These are phyloP conservation scores for Mus spretus DNA, from an alignment of 2,797 vertebrate genomes.

Conservation along the genomic window DNA sequence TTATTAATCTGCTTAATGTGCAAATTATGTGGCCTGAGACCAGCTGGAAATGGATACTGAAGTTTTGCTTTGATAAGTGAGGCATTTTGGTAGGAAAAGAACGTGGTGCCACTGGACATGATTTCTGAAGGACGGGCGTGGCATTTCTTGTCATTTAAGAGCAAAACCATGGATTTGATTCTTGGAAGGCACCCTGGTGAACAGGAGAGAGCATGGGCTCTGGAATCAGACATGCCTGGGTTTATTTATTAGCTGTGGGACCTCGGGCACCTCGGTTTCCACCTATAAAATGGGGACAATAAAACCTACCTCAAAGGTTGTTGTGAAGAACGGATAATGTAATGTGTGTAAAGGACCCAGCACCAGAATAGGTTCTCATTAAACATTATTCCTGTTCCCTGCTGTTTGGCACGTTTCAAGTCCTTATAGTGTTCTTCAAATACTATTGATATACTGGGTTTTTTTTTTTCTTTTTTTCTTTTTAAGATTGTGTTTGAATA, in stretches of 20 bases:
- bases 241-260: constrained; percentile 84
- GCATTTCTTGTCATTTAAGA: constrained; percentile 64
- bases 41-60: constrained; percentile 73
- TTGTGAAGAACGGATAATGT: constrained; percentile 79
- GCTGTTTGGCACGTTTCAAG: constrained; percentile 79
- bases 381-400: constrained; percentile 77
- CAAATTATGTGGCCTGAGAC: constrained; percentile 61
- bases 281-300: constrained; percentile 84
- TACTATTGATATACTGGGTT: constrained; percentile 7
- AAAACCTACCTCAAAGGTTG: constrained; percentile 83
- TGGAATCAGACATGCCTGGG: constrained; percentile 73
- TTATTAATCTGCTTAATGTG: constrained; percentile 71
- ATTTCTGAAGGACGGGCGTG: constrained; percentile 47
- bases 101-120: constrained; percentile 33
- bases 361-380: constrained; percentile 65
- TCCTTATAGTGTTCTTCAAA: constrained; percentile 75
- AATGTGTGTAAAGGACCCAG: constrained; percentile 68
- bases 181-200: constrained; percentile 69
- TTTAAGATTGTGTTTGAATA: constrained; percentile 39
- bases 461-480: not conserved
- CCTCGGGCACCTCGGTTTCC: constrained; percentile 74
- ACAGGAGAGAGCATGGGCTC: constrained; percentile 34
- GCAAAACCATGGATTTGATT: not conserved
- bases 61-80: constrained; percentile 64
- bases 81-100: constrained; percentile 68